A percentile compares a stretch with the other conserved stretches of the same genome.
Evolutionary conservation across 2,797 vertebrate species (phyloP).

Genomic region (Phrynocephalus forsythii): DNA sequence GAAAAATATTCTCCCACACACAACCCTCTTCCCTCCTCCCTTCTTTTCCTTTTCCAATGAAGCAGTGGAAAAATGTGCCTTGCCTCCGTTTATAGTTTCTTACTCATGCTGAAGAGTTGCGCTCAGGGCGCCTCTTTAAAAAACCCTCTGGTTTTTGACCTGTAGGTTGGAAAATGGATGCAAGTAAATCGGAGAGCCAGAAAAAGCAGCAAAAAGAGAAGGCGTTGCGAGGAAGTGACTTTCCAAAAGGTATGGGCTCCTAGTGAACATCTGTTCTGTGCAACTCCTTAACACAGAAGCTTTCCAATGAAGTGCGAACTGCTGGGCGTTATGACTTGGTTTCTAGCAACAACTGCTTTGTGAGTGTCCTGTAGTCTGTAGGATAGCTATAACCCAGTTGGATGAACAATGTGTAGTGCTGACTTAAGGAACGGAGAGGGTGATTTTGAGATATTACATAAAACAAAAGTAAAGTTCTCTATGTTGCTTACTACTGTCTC

Average conservation of each 20-base stretch:
- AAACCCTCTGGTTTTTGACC: conserved; percentile 72
- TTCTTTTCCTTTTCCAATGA: conserved; percentile 41
- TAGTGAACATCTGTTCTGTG: background rate
- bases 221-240: conserved; percentile 79
- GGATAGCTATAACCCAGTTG: background rate
- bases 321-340: background rate
- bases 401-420: background rate
- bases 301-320: background rate
- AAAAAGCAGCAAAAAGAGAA: conserved; percentile 88
- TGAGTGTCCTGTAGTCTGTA: background rate
- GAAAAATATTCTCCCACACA: conserved; percentile 19
- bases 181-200: conserved; percentile 81
- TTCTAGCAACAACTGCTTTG: background rate
- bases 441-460: background rate
- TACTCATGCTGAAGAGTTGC: conserved; percentile 61
- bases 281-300: fast-evolving
- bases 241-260: conserved; percentile 88
- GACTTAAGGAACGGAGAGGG: background rate
- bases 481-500: background rate
- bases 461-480: conserved; percentile 9
- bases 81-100: conserved; percentile 71
- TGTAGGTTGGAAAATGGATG: conserved; percentile 93
- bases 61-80: conserved; percentile 67
- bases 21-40: conserved; percentile 31
- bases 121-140: conserved; percentile 45